Evolutionary conservation across 2,888 invertebrate genomes (phyloP).

Genomic region (Artemia sinica): DNA sequence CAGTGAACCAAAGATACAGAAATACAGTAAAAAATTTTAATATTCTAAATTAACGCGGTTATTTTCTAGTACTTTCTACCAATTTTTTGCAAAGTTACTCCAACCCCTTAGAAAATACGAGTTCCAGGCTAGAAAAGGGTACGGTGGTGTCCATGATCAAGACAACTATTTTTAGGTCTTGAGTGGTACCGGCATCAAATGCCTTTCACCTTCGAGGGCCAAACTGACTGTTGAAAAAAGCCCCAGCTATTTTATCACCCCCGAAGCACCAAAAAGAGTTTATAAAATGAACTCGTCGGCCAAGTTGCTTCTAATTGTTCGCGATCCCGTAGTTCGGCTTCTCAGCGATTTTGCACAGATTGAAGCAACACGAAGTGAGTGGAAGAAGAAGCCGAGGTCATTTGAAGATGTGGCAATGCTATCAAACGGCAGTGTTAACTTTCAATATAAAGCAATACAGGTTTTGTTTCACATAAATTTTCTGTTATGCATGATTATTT

Average conservation of each 20-base stretch:
- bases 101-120: too few species aligned
- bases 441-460: slow-evolving; percentile 34
- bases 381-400: slow-evolving; percentile 33
- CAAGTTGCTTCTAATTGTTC: slow-evolving; percentile 74
- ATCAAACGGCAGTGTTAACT: slow-evolving; percentile 31
- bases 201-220: slow-evolving; percentile 78
- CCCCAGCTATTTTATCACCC: slow-evolving; percentile 90
- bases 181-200: slow-evolving; percentile 91
- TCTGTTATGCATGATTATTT: not conserved
- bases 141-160: not conserved
- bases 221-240: slow-evolving; percentile 95
- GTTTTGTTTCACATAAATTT: slow-evolving; percentile 22
- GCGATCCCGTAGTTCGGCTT: slow-evolving; percentile 86
- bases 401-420: slow-evolving; percentile 28
- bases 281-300: slow-evolving; percentile 82
- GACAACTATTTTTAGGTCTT: slow-evolving; percentile 48
- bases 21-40: too few species aligned
- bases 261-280: slow-evolving; percentile 83
- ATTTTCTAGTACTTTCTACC: too few species aligned
- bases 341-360: slow-evolving; percentile 93
- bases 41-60: too few species aligned
- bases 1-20: too few species aligned
- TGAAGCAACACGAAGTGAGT: slow-evolving; percentile 22
- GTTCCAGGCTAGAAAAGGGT: too few species aligned
- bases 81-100: too few species aligned